Percentiles rank a stretch among this genome's conserved stretches.
Evolutionary conservation across 2,113 vertebrate species (phyloP).

Genomic region (Alligator sinensis): DNA sequence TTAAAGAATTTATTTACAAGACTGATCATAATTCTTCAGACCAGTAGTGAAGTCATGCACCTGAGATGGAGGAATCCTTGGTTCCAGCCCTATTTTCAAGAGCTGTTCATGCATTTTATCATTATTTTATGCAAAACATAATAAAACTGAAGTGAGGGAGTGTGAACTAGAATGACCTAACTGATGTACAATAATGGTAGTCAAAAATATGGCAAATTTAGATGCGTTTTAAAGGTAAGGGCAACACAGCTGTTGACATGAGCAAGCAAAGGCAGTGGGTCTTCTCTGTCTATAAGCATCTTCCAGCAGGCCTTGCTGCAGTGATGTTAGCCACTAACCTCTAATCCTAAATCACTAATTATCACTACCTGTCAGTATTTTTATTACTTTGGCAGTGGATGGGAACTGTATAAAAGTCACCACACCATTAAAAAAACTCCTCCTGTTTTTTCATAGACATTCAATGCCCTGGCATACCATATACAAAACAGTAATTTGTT

Average conservation of each 20-base stretch:
- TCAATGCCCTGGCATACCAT: not conserved
- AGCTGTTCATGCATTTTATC: not conserved
- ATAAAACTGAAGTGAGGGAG: too few relatives aligned
- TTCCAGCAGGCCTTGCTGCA: not conserved
- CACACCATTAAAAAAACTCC: not conserved
- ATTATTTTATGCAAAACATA: not conserved
- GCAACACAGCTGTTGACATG: rapidly evolving
- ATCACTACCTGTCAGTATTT: not conserved
- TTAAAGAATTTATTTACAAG: rapidly evolving
- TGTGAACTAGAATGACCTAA: not conserved
- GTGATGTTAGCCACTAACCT: not conserved
- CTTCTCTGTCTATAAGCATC: rapidly evolving
- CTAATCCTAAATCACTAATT: not conserved
- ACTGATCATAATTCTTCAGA: not conserved
- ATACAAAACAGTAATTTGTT: not conserved
- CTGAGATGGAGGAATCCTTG: rapidly evolving
- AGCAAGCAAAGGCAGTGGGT: not conserved
- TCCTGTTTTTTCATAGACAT: not conserved
- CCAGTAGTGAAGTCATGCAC: not conserved
- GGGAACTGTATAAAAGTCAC: not conserved
- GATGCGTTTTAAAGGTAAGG: not conserved
- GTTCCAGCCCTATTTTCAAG: not conserved
- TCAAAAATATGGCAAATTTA: not conserved
- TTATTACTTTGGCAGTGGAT: not conserved
- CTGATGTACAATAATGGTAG: not conserved